Evolutionary conservation across 2,797 vertebrate genomes (phyloP), one percentile per base, ranked within the genome.

Genomic region (Tapera naevia): DNA sequence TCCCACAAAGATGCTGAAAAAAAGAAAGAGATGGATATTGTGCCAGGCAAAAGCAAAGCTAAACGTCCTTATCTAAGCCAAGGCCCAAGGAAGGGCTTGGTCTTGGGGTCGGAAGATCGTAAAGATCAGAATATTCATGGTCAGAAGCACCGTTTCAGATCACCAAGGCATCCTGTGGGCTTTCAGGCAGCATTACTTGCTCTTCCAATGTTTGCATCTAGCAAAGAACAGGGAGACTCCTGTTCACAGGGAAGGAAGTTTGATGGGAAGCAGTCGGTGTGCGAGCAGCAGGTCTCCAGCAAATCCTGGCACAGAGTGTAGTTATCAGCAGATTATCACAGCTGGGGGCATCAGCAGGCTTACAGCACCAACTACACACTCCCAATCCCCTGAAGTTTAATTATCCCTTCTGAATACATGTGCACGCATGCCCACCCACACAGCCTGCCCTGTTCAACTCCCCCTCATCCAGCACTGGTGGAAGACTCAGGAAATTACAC

Each of bases 311-410:
- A 7, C 89, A 90, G 91, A 93, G 89, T 91, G 89, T 95, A 88
- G 93, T 96, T 96, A 97, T 95, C 96, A 93, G 88, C 89, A 87
- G 96, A 94, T 96, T 94, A 97, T 96, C 94, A 80, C 95, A 93
- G 92, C 86, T 93, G 92, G 93, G 91, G 90, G 95, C 94, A 96
- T 96, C 97, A 97, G 87, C 89, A 93, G 92, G 88, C 93, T 96
- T 96, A 94, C 83, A 70, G 93, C 87, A 89, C 89, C 25, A 18
- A 75, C 93, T 96, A 73, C 93, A 83, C 13, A 3, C 94, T 97
- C 81, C 92, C 92, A 96, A 97, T 96, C 94, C 96, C 94, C 95
- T 74, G 25, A 94, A 91, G 96, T 96, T 97, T 97, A 95, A 97
- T 97, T 96, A 97, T 95, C 87, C 91, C 60, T 90, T 85, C 86